A percentile compares a stretch with the other conserved stretches of the same genome.
Conservation (phyloP, 2,797 vertebrate genomes). For the Karalla daura region DNA sequence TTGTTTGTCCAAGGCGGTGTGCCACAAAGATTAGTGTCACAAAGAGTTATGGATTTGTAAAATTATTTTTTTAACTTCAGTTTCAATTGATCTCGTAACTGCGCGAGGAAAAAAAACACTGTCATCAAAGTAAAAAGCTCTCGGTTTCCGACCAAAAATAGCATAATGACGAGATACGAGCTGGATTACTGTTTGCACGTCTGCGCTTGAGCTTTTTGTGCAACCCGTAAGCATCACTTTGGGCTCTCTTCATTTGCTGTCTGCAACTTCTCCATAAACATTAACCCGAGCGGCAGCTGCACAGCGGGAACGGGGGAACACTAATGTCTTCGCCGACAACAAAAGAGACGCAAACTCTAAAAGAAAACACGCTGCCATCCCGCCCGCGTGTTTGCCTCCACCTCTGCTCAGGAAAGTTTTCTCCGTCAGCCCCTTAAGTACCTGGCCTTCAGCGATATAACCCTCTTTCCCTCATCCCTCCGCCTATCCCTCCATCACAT, state of each 20-base stretch:
- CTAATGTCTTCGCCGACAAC: constrained; percentile 53
- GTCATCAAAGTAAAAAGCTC: constrained; percentile 17
- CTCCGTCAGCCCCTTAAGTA: constrained; percentile 64
- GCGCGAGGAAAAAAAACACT: constrained; percentile 9
- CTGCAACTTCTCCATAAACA: constrained; percentile 37
- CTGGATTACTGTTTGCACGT: constrained; percentile 34
- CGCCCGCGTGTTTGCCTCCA: constrained; percentile 7
- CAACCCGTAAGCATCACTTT: constrained; percentile 14
- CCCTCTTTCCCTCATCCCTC: constrained; percentile 34
- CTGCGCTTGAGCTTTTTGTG: not conserved
- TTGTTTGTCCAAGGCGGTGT: constrained; percentile 56
- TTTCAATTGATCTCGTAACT: constrained; percentile 52
- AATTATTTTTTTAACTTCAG: constrained; percentile 42
- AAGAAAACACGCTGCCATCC: constrained; percentile 13
- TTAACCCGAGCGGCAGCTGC: constrained; percentile 22
- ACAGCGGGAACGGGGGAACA: not conserved
- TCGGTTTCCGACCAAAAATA: constrained; percentile 7
- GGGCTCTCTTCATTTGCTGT: constrained; percentile 22
- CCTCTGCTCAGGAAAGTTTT: constrained; percentile 58
- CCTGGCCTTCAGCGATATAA: constrained; percentile 67
- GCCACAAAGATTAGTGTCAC: constrained; percentile 53
- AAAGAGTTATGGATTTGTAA: constrained; percentile 62
- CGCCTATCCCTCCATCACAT: constrained; percentile 57
- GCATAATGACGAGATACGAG: constrained; percentile 7
- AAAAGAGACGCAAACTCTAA: constrained; percentile 41